Percentiles rank a stretch among this genome's conserved stretches.
phyloP scores from a whole-genome alignment of 64 coral and sea anemone genomes.

The Actinia tenebrosa region DNA sequence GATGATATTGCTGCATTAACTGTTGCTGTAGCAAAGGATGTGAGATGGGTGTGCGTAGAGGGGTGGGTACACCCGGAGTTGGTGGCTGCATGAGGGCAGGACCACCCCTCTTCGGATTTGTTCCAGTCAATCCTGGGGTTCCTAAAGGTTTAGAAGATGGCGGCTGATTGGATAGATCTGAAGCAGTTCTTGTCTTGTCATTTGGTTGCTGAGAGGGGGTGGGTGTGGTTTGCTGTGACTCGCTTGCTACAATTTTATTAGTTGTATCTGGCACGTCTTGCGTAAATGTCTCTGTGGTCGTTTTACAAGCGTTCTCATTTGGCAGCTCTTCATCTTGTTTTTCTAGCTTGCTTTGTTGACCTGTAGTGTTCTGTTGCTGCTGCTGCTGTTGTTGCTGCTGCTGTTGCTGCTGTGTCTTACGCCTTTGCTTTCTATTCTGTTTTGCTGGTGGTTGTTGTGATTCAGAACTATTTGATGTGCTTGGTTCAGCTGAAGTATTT shows the following conservation, averaged over 20 bases:
- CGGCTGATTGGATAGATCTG: slow-evolving; percentile 14
- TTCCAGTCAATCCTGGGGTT: slow-evolving; percentile 32
- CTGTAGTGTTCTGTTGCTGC: neutral
- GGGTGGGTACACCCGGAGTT: slow-evolving; percentile 43
- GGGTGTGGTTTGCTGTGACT: neutral
- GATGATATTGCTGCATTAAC: slow-evolving; percentile 78
- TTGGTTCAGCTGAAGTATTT: neutral
- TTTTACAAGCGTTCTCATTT: neutral
- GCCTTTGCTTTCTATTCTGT: slow-evolving; percentile 92
- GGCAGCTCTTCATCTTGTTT: neutral
- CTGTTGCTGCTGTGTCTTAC: slow-evolving; percentile 58
- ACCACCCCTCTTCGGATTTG: slow-evolving; percentile 50
- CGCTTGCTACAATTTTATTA: neutral
- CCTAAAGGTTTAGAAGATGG: slow-evolving; percentile 30
- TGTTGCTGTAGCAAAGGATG: slow-evolving; percentile 86
- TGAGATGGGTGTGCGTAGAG: slow-evolving; percentile 55
- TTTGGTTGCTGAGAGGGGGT: neutral
- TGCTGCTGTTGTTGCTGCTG: slow-evolving; percentile 60
- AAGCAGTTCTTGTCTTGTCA: neutral
- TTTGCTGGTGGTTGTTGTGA: slow-evolving; percentile 17
- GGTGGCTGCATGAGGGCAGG: slow-evolving; percentile 45
- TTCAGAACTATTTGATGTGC: neutral
- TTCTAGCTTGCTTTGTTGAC: neutral
- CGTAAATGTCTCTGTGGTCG: neutral
- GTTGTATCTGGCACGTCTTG: neutral